Percentiles rank a stretch among this genome's conserved stretches.
These are phyloP conservation scores for Takifugu flavidus DNA, from an alignment of 2,113 vertebrate species.

Conservation along the genomic window DNA sequence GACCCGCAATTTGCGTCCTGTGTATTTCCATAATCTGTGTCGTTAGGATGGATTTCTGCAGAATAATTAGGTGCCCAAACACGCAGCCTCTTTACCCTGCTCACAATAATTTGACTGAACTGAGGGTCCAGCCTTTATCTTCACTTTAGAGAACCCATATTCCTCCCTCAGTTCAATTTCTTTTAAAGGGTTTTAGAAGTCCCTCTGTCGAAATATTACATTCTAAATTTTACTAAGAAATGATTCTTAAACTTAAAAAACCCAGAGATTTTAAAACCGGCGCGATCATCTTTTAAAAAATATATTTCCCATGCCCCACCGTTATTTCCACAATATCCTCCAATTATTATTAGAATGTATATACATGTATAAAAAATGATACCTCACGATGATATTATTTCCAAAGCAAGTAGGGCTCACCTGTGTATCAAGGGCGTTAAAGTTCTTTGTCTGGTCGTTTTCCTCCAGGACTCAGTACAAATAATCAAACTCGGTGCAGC, in stretches of 20 bases:
- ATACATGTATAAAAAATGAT: background rate
- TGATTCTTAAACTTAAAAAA: no score
- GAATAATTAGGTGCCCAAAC: no score
- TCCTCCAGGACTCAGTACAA: constrained; percentile 45
- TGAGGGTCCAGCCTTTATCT: background rate
- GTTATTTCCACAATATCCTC: no score
- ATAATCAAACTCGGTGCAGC: constrained; percentile 35
- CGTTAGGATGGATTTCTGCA: background rate
- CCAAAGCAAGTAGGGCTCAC: constrained; percentile 32
- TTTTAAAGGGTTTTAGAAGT: no score
- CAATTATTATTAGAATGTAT: background rate
- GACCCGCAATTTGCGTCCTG: background rate
- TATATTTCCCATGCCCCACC: no score
- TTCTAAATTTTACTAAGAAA: background rate
- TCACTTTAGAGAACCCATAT: no score
- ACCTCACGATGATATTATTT: constrained; percentile 4
- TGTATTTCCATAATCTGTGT: background rate
- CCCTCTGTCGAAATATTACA: background rate
- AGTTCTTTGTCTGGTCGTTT: constrained; percentile 53
- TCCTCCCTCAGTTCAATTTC: no score
- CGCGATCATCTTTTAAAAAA: background rate
- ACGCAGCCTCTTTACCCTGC: background rate
- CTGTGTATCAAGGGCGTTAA: constrained; percentile 29
- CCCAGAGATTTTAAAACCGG: background rate
- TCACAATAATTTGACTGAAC: background rate